Evolutionary conservation across 2,888 invertebrate genomes (phyloP), one percentile per base, ranked within the genome.

Genomic region (Tetragonisca angustula): DNA sequence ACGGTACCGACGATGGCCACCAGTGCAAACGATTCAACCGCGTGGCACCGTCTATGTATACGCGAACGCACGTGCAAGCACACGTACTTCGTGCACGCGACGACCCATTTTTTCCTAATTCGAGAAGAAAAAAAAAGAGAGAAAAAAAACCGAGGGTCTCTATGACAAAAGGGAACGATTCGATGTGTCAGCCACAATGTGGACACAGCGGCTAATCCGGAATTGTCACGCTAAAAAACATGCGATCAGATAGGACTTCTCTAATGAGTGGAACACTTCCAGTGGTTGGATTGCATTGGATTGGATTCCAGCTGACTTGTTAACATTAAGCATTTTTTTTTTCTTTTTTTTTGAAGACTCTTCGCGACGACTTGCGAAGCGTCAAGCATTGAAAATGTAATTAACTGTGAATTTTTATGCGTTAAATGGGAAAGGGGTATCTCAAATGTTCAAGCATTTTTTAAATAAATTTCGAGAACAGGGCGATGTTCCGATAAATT

Each of bases 101-200:
- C 79, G 85, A 89, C 87, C 87, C 86, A 89, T 89, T 91, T 91
- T 91, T 87, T 87, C 83, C 77, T 76, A 77, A 82, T 87, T 86
- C 85, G 79, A 73, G 64, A 70, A 70, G 79, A 83, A 83, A 76
- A 79, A 43, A 43, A 11, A 1, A 43, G 80, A 73, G 61, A 70
- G 69, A 79, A 81, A 83, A 76, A 79, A 84, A 88, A 87, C 81
- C 85, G 85, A 89, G 87, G 85, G 83, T 32, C 71, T 43, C 32
- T 15, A 56, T 73, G 79, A 87, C 85, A 90, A 90, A 90, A 84
- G 84, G 73, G 56, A 80, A 65, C 81, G 87, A 86, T 88, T 84
- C 76, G 78, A 65, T 67, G 73, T 61, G 54, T 24, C 49, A 0
- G 32, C 62, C 50, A 50, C 59, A 50, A 15, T 50, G 76, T 74